Base-by-base conservation (phyloP, 1,140 invertebrate genomes). In the Meteorus sp. region DNA sequence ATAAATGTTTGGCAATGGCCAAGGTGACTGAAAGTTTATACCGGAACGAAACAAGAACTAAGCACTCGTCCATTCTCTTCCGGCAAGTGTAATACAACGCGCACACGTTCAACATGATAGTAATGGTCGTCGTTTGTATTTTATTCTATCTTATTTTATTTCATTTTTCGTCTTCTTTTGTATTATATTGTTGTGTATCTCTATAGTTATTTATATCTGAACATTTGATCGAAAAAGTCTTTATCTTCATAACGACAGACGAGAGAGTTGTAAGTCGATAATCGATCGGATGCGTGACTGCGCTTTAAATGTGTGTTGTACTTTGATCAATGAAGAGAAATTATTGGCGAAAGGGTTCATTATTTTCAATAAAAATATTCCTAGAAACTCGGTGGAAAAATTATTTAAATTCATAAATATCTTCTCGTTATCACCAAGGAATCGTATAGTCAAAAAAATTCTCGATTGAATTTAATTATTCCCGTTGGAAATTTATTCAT, bases 11-110 rank as follows among this genome's bases (percentile, higher is more conserved):
- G 33, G 51, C 33, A 53, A n/a, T 9, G 31, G 50, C 33, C 33
- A 53, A 53, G 37, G 37, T 53, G 51, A 53, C 51, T 37, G 51
- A 41, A 39, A 53, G 51, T 53, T 25, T 53, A 23, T 22, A 41
- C 35, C 51, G 51, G 51, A 53, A 53, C 51, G 19, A 13, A 39
- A n/a, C 9, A 39, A 11, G 19, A 2, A 22, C 11, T 25, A n/a
- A 50, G 23, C 35, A 45, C 56, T 15, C 25, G 47, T 8, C 57
- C 57, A 54, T 54, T 59, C 57, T 59, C 57, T 59, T 59, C 57
- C 57, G 57, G 57, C 57, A 59, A 59, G 57, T 59, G 57, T 35
- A 52, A 52, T n/a, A n/a, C 50, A 52, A 35, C 50, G 44, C 8
- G 44, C 20, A n/a, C n/a, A n/a, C n/a, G n/a, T n/a, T n/a, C n/a